phyloP scores from a whole-genome alignment of 2,113 vertebrate species.

The Melanerpes aurifrons region DNA sequence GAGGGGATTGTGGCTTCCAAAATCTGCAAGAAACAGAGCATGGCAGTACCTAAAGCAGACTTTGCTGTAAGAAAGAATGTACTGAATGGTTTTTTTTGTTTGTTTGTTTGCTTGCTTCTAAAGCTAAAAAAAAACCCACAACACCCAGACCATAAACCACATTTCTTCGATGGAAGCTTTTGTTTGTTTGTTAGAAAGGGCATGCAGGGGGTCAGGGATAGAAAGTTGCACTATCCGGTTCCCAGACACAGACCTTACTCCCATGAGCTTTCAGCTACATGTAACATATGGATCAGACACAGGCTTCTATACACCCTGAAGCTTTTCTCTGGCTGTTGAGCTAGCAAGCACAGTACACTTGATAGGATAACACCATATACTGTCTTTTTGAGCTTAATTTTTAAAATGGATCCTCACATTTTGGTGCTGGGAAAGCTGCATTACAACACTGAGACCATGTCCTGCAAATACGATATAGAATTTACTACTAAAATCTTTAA shows the following conservation, averaged over 20 bases:
- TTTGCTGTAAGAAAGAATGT: not conserved
- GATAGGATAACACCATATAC: not conserved
- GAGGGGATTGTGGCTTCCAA: not conserved
- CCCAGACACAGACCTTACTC: conserved; percentile 44
- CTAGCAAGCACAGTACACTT: not conserved
- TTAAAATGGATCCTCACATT: not conserved
- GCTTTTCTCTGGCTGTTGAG: not conserved
- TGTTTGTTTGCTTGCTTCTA: not conserved
- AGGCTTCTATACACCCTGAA: not conserved
- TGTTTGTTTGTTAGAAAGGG: conserved; percentile 49
- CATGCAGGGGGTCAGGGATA: conserved; percentile 38
- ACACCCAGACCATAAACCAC: not conserved
- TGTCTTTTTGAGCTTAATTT: not conserved
- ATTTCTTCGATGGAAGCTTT: conserved; percentile 10
- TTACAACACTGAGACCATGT: not conserved
- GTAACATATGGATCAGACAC: conserved; percentile 15
- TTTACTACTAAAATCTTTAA: not conserved
- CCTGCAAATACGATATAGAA: not conserved
- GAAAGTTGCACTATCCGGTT: conserved; percentile 42
- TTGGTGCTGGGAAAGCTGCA: not conserved
- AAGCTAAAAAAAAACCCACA: not conserved
- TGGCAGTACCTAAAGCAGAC: not conserved
- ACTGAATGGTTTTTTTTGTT: not conserved
- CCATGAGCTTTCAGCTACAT: not conserved
- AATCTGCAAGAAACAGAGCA: not conserved